Percentiles rank a stretch among this genome's conserved stretches.
Conservation (phyloP, 2,113 vertebrate genomes). For the Martes martes region DNA sequence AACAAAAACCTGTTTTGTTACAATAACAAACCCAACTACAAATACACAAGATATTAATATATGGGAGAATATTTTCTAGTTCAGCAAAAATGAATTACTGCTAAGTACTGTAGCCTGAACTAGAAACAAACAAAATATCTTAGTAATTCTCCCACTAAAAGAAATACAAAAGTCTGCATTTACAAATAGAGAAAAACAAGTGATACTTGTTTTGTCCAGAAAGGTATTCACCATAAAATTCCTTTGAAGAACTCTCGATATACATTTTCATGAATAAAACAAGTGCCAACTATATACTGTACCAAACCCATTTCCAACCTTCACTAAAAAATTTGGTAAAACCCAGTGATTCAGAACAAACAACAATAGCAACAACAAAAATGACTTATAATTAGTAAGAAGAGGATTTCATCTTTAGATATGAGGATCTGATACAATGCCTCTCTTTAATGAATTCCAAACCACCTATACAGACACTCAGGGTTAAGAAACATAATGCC, state of each 20-base stretch:
- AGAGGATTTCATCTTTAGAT: slow-evolving; percentile 9
- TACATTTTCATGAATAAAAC: slow-evolving; percentile 7
- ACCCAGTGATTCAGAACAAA: not conserved
- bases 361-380: not conserved
- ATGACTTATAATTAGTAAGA: not conserved
- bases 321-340: slow-evolving; percentile 1
- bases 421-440: not conserved
- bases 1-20: slow-evolving; percentile 11
- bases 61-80: not conserved
- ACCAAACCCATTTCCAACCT: slow-evolving; percentile 21
- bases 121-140: slow-evolving; percentile 22
- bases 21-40: not conserved
- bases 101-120: not conserved
- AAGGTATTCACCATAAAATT: not conserved
- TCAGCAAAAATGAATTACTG: slow-evolving; percentile 40
- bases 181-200: slow-evolving; percentile 10
- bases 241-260: not conserved
- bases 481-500: slow-evolving; percentile 11
- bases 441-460: slow-evolving; percentile 2
- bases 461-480: not conserved
- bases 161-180: not conserved
- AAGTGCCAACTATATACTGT: not conserved
- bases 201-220: not conserved
- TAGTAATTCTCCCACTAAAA: not conserved
- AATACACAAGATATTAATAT: not conserved